phyloP scores from a whole-genome alignment of 2,113 vertebrate species.

The Tachysurus fulvidraco region DNA sequence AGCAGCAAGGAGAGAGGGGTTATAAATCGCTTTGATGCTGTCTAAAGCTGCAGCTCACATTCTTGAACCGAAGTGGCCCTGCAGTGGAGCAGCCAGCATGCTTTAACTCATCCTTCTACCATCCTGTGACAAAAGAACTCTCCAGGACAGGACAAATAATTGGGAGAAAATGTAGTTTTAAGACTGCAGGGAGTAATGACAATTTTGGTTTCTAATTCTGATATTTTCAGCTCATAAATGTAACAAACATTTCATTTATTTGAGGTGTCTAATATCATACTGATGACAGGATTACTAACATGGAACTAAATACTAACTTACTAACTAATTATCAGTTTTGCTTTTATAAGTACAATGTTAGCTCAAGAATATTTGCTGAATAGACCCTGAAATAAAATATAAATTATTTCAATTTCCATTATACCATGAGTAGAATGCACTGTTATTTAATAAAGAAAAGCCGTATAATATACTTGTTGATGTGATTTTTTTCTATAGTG shows the following conservation, averaged over 20 bases:
- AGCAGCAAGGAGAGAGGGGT: conserved; percentile 58
- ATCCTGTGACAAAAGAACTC: not conserved
- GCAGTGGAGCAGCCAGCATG: conserved; percentile 20
- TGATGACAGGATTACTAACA: not conserved
- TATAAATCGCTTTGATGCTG: conserved; percentile 75
- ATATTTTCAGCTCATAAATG: not conserved
- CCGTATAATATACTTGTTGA: not conserved
- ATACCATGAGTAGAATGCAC: not conserved
- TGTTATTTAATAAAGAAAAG: not conserved
- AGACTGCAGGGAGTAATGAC: not conserved
- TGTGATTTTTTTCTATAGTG: not conserved
- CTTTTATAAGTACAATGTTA: not conserved
- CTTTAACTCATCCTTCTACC: not conserved
- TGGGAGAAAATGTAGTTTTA: not conserved
- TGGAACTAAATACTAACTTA: not conserved
- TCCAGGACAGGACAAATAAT: conserved; percentile 13
- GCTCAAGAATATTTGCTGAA: not conserved
- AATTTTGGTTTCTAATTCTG: not conserved
- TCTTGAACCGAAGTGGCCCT: conserved; percentile 61
- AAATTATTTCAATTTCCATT: not conserved
- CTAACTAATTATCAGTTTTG: not conserved
- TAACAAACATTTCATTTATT: not conserved
- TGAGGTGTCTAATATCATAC: not conserved
- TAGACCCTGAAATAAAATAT: not conserved
- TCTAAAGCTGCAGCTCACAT: conserved; percentile 65